Base-by-base conservation (phyloP, 2,113 vertebrate species). In the Apeltes quadracus region DNA sequence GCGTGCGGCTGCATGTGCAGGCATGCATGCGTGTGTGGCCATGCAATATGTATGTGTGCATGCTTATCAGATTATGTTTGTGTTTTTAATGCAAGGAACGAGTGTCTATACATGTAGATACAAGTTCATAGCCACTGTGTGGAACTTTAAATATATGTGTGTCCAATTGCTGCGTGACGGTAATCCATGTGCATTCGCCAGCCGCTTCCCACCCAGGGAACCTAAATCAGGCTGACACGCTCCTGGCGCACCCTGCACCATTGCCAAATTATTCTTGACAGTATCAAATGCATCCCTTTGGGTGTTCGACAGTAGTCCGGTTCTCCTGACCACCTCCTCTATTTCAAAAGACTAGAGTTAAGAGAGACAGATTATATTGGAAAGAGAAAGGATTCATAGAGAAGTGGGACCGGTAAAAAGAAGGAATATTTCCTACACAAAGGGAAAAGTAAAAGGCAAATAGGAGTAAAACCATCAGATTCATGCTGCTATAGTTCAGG, bases 221-320 rank as follows among this genome's bases (percentile, higher is more conserved):
- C 68, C 58, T 90, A 88, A 89, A 89, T 89, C 74, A 78, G 83
- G 76, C 69, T 85, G 91, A 89, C 89, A 81, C 46, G 55, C 84
- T 82, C 85, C 83, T 82, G 82, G 88, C 82, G 89, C 72, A 85
- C 54, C 85, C 48, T 58, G 75, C 75, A 56, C 67, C 70, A 66
- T 70, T 22, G n/a, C 72, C 67, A 90, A 93, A 93, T 87, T 76
- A 78, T 69, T 84, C 79, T 81, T 88, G 91, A 92, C 91, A 91
- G 81, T 88, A 89, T 92, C 85, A 90, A 91, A 90, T 76, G 84
- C 82, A 88, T 87, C 88, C 84, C 72, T 84, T 75, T 76, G 85
- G 85, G 74, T 78, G 68, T 81, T 76, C 64, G 67, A 79, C 80
- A 78, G 79, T 46, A 50, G 84, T 69, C 86, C 78, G 80, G 65